Evolutionary conservation across 2,888 invertebrate species (phyloP).

Genomic region (Lithophane semibrunnea): DNA sequence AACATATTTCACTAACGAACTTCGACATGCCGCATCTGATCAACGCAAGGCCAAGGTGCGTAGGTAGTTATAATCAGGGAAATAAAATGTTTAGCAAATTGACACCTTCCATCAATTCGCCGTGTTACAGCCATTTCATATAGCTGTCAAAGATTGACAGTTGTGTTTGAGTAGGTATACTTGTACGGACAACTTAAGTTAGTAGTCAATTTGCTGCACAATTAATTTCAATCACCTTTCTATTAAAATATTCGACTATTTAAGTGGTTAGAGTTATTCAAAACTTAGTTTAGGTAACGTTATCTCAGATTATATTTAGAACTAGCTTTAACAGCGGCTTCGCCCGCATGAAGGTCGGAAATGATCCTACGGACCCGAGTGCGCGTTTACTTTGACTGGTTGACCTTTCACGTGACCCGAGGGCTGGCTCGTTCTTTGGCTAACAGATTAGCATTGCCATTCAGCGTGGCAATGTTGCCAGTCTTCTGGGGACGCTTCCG

Average conservation of each 20-base stretch:
- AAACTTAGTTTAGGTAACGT: not conserved
- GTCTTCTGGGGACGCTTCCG: not conserved
- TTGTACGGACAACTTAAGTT: not conserved
- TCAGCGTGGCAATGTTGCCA: not conserved
- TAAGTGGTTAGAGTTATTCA: not conserved
- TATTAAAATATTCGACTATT: not conserved
- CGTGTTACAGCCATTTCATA: not conserved
- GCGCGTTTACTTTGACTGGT: not conserved
- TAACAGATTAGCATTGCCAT: not conserved
- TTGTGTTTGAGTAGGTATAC: not conserved
- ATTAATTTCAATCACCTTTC: not conserved
- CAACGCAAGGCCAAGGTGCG: constrained; percentile 15
- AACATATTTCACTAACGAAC: constrained; percentile 9
- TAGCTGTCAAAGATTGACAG: not conserved
- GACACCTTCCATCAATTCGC: not conserved
- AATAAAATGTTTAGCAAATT: not conserved
- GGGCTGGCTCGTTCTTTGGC: not conserved
- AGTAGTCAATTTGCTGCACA: not conserved
- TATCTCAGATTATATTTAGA: not conserved
- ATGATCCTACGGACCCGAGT: not conserved
- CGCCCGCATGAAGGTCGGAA: not conserved
- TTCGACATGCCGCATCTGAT: constrained; percentile 11
- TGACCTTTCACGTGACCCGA: not conserved
- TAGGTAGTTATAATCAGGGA: not conserved
- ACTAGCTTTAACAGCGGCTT: not conserved